Evolutionary conservation across 2,888 invertebrate genomes (phyloP), one percentile per base, ranked within the genome.

Genomic region (Chelonus formosanus): DNA sequence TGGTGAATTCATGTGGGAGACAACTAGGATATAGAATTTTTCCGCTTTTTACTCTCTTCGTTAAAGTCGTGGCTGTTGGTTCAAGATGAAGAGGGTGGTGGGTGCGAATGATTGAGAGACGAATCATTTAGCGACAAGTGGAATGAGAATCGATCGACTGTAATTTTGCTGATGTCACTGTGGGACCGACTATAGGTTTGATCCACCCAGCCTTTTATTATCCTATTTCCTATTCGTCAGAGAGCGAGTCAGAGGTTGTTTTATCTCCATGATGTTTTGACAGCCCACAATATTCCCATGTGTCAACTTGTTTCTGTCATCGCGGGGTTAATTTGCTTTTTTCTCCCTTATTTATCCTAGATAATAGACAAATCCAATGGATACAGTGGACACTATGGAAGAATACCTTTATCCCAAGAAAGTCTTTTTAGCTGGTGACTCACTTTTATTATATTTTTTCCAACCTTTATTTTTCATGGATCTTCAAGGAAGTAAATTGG

Each of bases 211-310:
- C n/a, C 35, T 58, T 45, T 32, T 48, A 35, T 58, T 58, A 52
- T 32, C 52, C 52, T 32, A 52, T 31, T 48, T 50, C 60, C 56
- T n/a, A 10, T 43, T 43, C 52, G 34, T 45, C 45, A 59, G 48
- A 45, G 36, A 48, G 52, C 35, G 34, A 50, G 50, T 7, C 58
- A 54, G 62, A 43, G 47, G 48, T 62, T 52, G 63, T 70, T 70
- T 71, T 69, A 69, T 71, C 71, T 65, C 67, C 36, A 36, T 57
- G 64, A 68, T 71, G 65, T 72, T 72, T 68, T 68, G 70, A 72
- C 70, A 69, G 60, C 40, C 52, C 40, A 60, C 47, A 47, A 47
- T 45, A 10, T 58, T 34, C 40, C 34, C 45, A 47, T 47, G 45
- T 35, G 48, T 47, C 47, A 58, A 58, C 58, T 32, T 52, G 59